Percentiles rank a stretch among this genome's conserved stretches.
These are phyloP conservation scores for Drosophila sordidula DNA, from an alignment of 2,888 invertebrate genomes.

Conservation along the genomic window DNA sequence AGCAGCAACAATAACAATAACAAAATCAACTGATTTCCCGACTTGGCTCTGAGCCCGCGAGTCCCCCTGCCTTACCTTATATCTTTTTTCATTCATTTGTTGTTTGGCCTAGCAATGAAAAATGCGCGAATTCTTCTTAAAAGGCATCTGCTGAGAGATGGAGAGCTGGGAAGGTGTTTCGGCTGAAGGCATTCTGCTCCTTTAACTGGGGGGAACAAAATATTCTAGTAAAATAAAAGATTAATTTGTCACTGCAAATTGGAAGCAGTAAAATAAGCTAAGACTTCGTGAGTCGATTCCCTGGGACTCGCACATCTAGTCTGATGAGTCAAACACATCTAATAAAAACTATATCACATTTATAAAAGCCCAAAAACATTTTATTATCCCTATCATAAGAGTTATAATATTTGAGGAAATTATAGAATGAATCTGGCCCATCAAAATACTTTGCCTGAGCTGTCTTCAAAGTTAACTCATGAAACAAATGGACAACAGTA, in stretches of 20 bases:
- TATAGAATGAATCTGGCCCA: no score
- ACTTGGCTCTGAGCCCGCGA: constrained; percentile 58
- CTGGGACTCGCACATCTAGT: not conserved
- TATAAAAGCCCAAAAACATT: no score
- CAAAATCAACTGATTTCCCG: constrained; percentile 75
- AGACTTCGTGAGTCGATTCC: no score
- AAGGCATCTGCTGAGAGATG: constrained; percentile 34
- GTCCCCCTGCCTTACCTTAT: not conserved
- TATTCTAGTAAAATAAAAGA: no score
- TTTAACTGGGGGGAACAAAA: no score
- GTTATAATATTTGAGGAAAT: no score
- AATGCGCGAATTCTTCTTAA: constrained; percentile 53
- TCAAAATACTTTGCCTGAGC: constrained; percentile 10
- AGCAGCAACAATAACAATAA: constrained; percentile 58
- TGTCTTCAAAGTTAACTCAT: constrained; percentile 2
- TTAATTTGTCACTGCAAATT: no score
- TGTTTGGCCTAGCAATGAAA: constrained; percentile 52
- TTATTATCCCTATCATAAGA: no score
- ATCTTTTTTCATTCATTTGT: constrained; percentile 33
- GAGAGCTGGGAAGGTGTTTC: not conserved
- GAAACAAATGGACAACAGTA: not conserved
- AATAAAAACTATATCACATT: no score
- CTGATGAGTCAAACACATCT: not conserved
- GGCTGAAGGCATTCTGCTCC: not conserved
- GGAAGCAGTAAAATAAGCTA: no score